Conservation (phyloP, 2,113 vertebrate genomes). For the Apodemus speciosus region DNA sequence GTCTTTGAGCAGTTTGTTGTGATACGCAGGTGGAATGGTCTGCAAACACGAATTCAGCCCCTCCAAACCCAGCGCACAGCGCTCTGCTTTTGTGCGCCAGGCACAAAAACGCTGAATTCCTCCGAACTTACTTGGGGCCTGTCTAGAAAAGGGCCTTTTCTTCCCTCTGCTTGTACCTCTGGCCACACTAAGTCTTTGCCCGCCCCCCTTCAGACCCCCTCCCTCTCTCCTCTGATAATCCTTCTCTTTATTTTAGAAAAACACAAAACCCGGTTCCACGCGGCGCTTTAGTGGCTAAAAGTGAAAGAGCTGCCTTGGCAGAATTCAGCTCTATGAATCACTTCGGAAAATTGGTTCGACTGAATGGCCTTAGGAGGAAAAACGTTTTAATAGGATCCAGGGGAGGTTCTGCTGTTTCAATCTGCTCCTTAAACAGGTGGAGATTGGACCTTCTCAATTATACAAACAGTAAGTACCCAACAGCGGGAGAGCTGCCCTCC, state of each 20-base stretch:
- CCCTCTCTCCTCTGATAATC: slow-evolving; percentile 91
- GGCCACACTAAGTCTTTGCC: slow-evolving; percentile 90
- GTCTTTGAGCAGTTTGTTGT: slow-evolving; percentile 87
- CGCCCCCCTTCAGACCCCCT: slow-evolving; percentile 86
- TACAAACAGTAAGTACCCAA: slow-evolving; percentile 88
- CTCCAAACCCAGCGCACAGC: slow-evolving; percentile 85
- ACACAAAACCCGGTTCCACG: slow-evolving; percentile 97
- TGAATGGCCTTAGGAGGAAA: slow-evolving; percentile 92
- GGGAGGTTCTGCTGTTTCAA: slow-evolving; percentile 88
- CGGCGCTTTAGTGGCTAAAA: slow-evolving; percentile 95
- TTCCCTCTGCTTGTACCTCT: slow-evolving; percentile 90
- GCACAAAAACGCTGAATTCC: slow-evolving; percentile 92
- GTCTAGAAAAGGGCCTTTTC: slow-evolving; percentile 89
- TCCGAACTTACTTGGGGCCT: slow-evolving; percentile 91
- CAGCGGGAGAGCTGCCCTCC: slow-evolving; percentile 83
- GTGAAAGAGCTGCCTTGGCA: slow-evolving; percentile 92
- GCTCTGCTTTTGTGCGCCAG: slow-evolving; percentile 88
- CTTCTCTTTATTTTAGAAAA: slow-evolving; percentile 93
- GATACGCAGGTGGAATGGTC: slow-evolving; percentile 92
- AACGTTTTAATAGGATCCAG: slow-evolving; percentile 92
- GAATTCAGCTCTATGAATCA: slow-evolving; percentile 91
- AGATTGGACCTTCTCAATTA: slow-evolving; percentile 89
- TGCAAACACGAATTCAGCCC: slow-evolving; percentile 91
- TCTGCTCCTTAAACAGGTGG: slow-evolving; percentile 94
- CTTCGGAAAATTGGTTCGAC: slow-evolving; percentile 91